Conservation (phyloP, 1,140 invertebrate genomes). For the Ruditapes philippinarum region DNA sequence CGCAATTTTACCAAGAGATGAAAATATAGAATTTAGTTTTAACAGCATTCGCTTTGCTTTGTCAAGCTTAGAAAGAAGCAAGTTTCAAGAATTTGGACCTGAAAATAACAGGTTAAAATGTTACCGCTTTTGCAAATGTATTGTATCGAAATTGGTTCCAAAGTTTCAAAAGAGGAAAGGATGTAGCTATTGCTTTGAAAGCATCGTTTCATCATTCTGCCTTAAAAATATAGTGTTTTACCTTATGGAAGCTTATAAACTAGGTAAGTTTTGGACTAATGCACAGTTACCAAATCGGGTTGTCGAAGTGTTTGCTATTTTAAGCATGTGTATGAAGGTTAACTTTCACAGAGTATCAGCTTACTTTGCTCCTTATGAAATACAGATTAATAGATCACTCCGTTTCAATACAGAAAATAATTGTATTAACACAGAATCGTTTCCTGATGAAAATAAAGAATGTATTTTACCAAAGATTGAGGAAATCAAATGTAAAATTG, state of each 20-base stretch:
- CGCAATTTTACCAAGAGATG: not conserved
- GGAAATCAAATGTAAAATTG: not conserved
- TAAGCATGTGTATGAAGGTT: slow-evolving; percentile 6
- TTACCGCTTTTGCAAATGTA: not conserved
- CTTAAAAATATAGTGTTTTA: slow-evolving; percentile 21
- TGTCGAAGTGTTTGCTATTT: not conserved
- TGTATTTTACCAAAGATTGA: not conserved
- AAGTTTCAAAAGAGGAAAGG: not conserved
- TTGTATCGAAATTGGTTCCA: not conserved
- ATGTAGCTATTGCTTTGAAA: not conserved
- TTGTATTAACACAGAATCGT: too few species aligned
- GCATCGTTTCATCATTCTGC: not conserved
- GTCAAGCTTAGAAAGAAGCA: not conserved
- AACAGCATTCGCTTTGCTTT: not conserved
- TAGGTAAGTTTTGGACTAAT: not conserved
- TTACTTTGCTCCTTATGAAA: not conserved
- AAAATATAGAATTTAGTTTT: not conserved
- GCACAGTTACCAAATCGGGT: not conserved
- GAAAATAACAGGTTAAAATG: not conserved
- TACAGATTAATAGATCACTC: not conserved
- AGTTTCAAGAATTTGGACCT: not conserved
- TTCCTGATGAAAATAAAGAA: too few species aligned
- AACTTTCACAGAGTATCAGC: not conserved
- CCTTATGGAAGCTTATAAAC: not conserved
- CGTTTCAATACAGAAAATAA: not conserved